Base-by-base conservation (phyloP, 2,113 vertebrate species). In the Gasterosteus nipponicus region DNA sequence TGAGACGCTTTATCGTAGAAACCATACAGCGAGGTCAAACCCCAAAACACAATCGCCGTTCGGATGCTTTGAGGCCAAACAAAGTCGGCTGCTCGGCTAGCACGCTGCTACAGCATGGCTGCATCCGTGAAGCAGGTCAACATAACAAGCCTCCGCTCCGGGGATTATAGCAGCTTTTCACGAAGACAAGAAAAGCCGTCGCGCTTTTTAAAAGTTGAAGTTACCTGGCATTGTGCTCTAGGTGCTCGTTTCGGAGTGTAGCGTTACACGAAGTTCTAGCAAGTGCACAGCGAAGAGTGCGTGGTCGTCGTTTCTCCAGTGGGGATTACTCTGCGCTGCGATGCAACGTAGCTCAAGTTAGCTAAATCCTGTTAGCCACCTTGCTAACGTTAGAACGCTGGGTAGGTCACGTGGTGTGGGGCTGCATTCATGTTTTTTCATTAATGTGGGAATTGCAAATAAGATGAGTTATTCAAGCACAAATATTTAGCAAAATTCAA, bases 61-160 rank as follows among this genome's bases (percentile, higher is more conserved):
- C 5, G 47, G 75, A 78, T 72, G 78, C 74, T 76, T 2, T 31
- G 77, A 81, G 82, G 78, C 80, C 77, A 86, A 87, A 89, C 89
- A 87, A 89, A 91, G 85, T 86, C 62, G 71, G 66, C 49, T 51
- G 76, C 59, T 85, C 38, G 41, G 86, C 77, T 92, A 92, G 90
- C 90, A 78, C 70, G 81, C 77, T 86, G 89, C 92, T 92, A 93
- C 78, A 89, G 92, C 90, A 89, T 93, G 90, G 90, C 88, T 89
- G 88, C 89, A 81, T 87, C 86, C 44, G 75, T 19, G 78, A 77
- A 83, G 68, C 86, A 75, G 88, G 88, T 91, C 92, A 91, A 89
- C 89, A 93, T 83, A 90, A 91, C 92, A 91, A 91, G 87, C 80
- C 76, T 73, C 35, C 35, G 53, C 73, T 77, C n/a, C 85, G 54